Conservation (phyloP, 2,888 invertebrate species). For the Drosophila eohydei region DNA sequence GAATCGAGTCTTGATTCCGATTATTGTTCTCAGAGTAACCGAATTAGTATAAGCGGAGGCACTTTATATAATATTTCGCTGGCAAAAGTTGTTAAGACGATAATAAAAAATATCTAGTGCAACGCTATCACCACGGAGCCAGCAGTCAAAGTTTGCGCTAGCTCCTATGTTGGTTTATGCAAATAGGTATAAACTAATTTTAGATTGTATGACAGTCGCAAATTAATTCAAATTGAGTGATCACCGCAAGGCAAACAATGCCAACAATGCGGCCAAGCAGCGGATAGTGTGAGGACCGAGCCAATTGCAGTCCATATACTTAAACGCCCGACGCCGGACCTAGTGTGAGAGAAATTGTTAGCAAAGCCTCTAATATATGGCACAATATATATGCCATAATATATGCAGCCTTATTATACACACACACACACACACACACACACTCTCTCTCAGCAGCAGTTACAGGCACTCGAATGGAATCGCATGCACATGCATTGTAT, state of each 20-base stretch:
- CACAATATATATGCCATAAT: constrained; percentile 70
- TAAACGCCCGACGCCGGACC: constrained; percentile 12
- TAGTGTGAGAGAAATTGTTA: constrained; percentile 13
- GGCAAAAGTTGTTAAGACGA: not conserved
- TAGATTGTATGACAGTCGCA: constrained; percentile 73
- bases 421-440: constrained; percentile 14
- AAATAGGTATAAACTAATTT: constrained; percentile 73
- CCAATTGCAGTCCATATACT: constrained; percentile 24
- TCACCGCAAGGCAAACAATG: constrained; percentile 68
- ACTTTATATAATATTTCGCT: not conserved
- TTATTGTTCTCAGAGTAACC: not conserved
- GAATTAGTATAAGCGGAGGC: not conserved
- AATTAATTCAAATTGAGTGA: constrained; percentile 81
- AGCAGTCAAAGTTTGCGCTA: constrained; percentile 27
- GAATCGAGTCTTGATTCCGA: not conserved
- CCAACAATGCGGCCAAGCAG: constrained; percentile 16
- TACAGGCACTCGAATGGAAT: constrained; percentile 33
- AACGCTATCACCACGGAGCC: constrained; percentile 5
- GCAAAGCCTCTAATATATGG: constrained; percentile 59
- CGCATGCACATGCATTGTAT: constrained; percentile 63
- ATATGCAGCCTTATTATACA: constrained; percentile 68
- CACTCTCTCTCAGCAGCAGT: constrained; percentile 26
- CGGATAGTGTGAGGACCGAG: constrained; percentile 11
- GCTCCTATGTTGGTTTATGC: constrained; percentile 66
- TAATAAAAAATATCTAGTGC: not conserved